phyloP scores from a whole-genome alignment of 2,888 invertebrate genomes.

The Leptopilina syphax region DNA sequence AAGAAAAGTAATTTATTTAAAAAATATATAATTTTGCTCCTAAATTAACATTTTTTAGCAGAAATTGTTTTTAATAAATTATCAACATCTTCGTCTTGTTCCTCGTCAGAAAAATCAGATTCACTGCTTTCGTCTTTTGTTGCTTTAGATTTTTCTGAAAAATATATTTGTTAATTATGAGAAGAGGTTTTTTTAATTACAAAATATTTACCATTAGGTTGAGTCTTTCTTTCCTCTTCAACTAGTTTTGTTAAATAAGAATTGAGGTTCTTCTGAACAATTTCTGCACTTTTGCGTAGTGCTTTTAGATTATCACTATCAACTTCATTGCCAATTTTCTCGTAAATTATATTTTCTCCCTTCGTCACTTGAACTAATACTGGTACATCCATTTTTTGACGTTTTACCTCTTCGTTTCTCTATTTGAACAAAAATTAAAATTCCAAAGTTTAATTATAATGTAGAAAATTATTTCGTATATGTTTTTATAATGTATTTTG shows the following conservation, averaged over 20 bases:
- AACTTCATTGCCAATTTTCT: conserved; percentile 8
- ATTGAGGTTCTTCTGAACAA: conserved; percentile 12
- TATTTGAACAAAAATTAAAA: no score
- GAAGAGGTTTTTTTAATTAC: background rate
- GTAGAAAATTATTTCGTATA: no score
- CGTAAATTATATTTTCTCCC: conserved; percentile 4
- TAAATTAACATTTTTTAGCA: background rate
- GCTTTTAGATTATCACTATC: background rate
- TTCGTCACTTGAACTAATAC: background rate
- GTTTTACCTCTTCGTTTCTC: background rate
- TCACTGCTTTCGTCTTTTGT: conserved; percentile 30
- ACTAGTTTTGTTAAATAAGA: conserved; percentile 14
- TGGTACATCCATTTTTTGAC: conserved; percentile 19
- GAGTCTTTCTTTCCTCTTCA: conserved; percentile 6
- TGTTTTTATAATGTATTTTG: no score
- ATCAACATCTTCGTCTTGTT: conserved; percentile 17
- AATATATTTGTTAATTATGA: background rate
- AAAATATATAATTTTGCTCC: no score
- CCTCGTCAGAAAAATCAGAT: conserved; percentile 27
- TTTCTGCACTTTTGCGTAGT: conserved; percentile 15
- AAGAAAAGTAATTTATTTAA: no score
- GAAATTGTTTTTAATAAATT: conserved; percentile 26
- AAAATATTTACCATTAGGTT: background rate
- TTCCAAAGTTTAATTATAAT: no score
- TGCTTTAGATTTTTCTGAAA: background rate